A percentile compares a stretch with the other conserved stretches of the same genome.
Conservation (phyloP, 2,888 invertebrate genomes). For the Physocephala rufipes region DNA sequence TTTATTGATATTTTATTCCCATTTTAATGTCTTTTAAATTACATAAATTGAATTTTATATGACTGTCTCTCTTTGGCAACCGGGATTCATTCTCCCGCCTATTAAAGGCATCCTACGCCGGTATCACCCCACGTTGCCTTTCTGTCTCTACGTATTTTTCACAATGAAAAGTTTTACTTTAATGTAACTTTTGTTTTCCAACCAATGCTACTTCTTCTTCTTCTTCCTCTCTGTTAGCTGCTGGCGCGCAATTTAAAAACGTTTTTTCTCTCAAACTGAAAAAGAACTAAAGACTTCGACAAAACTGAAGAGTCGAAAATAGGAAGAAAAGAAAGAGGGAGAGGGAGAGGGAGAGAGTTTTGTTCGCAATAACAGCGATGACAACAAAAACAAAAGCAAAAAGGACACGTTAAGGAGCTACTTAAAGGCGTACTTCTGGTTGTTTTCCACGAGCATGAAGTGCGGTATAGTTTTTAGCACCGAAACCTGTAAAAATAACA, state of each 20-base stretch:
- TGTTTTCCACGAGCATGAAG: background rate
- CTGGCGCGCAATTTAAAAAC: background rate
- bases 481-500: too few relatives aligned
- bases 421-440: constrained; percentile 24
- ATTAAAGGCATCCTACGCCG: too few relatives aligned
- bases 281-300: background rate
- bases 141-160: too few relatives aligned
- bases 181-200: constrained; percentile 26
- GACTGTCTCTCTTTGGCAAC: too few relatives aligned
- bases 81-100: too few relatives aligned
- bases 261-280: constrained; percentile 2
- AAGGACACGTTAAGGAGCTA: constrained; percentile 22
- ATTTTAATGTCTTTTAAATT: constrained; percentile 10
- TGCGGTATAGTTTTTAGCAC: background rate
- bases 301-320: background rate
- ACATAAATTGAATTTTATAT: constrained; percentile 7
- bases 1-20: constrained; percentile 15
- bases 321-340: background rate
- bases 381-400: constrained; percentile 16
- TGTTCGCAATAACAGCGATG: background rate
- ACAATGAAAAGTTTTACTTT: constrained; percentile 28
- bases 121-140: too few relatives aligned
- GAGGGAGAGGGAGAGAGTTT: too few relatives aligned
- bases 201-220: background rate
- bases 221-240: background rate